Conservation (phyloP, 2,113 vertebrate species). For the Nicator chloris region DNA sequence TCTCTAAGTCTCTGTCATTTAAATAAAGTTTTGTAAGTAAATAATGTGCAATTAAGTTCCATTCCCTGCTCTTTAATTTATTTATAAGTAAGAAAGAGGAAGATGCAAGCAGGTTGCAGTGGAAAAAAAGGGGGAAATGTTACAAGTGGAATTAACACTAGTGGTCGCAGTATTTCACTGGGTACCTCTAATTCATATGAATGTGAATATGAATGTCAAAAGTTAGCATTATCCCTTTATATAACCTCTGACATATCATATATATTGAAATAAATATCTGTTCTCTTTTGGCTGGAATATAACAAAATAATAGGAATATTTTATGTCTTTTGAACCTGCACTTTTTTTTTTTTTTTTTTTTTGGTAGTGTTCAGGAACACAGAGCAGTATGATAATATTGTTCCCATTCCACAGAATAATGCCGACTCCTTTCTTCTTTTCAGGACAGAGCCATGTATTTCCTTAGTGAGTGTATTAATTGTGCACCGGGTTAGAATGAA, state of each 20-base stretch:
- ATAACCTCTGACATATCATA: background rate
- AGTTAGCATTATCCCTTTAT: slow-evolving; percentile 6
- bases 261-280: background rate
- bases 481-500: background rate
- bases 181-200: background rate
- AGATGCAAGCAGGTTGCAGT: background rate
- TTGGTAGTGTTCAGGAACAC: background rate
- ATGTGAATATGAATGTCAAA: background rate
- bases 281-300: background rate
- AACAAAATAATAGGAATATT: background rate
- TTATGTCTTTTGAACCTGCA: background rate
- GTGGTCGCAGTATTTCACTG: background rate
- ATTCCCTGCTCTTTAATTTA: background rate
- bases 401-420: background rate
- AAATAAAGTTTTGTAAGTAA: slow-evolving; percentile 56
- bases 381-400: background rate
- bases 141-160: slow-evolving; percentile 31
- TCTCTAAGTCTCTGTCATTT: slow-evolving; percentile 38
- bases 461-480: background rate
- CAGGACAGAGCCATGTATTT: background rate
- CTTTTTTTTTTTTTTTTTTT: background rate
- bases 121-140: background rate
- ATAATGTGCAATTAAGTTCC: slow-evolving; percentile 53
- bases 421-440: background rate
- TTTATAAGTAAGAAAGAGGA: background rate